Percentiles rank a stretch among this genome's conserved stretches.
phyloP scores from a whole-genome alignment of 2,113 vertebrate genomes.

The Arvicanthis niloticus region DNA sequence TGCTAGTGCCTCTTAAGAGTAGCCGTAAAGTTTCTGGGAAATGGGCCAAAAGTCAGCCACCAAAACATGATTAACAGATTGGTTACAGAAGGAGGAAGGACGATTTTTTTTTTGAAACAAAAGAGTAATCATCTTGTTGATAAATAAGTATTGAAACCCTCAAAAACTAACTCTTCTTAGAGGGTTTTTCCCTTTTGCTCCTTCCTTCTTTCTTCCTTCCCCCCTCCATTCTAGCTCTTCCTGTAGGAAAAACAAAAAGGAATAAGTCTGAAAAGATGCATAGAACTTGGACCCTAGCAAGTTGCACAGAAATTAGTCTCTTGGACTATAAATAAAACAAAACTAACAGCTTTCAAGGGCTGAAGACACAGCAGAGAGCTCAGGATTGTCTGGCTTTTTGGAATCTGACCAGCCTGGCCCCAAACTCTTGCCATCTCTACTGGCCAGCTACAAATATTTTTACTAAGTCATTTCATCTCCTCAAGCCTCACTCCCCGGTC shows the following conservation, averaged over 20 bases:
- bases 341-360: not conserved
- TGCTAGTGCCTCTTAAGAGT: slow-evolving; percentile 87
- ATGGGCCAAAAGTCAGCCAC: slow-evolving; percentile 86
- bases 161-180: slow-evolving; percentile 65
- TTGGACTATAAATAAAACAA: slow-evolving; percentile 51
- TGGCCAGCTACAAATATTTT: not conserved
- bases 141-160: slow-evolving; percentile 69
- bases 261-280: slow-evolving; percentile 38
- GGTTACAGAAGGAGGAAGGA: slow-evolving; percentile 84
- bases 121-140: slow-evolving; percentile 63
- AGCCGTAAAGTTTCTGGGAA: slow-evolving; percentile 86
- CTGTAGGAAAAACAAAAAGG: slow-evolving; percentile 32
- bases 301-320: not conserved
- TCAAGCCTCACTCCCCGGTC: not conserved
- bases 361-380: not conserved
- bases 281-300: slow-evolving; percentile 42
- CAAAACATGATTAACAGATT: slow-evolving; percentile 87
- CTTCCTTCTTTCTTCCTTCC: not conserved
- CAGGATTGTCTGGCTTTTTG: slow-evolving; percentile 23
- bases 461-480: not conserved
- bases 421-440: not conserved
- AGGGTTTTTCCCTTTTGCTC: not conserved
- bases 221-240: not conserved
- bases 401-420: not conserved
- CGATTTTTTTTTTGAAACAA: slow-evolving; percentile 79